Evolutionary conservation across 2,888 invertebrate genomes (phyloP).

Genomic region (Micoletzkya japonica): DNA sequence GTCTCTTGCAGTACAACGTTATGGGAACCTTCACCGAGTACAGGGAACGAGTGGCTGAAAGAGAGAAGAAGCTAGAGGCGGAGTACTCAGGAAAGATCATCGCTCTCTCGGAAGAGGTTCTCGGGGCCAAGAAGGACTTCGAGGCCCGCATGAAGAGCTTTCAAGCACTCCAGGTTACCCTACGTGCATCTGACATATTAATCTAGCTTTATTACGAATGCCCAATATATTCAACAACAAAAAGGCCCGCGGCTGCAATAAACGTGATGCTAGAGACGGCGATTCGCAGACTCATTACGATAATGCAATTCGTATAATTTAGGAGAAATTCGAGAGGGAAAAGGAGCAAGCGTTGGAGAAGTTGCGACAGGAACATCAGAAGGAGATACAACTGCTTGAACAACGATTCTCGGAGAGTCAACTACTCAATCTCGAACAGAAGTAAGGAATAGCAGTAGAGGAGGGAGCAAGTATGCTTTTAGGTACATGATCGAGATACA

Average conservation of each 20-base stretch:
- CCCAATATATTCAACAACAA: no score
- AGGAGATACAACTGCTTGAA: constrained; percentile 62
- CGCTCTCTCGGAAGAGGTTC: constrained; percentile 66
- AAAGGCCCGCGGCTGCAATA: no score
- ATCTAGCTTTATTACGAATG: no score
- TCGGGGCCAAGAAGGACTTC: constrained; percentile 66
- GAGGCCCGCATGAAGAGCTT: constrained; percentile 67
- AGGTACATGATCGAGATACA: constrained; percentile 64
- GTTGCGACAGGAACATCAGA: constrained; percentile 63
- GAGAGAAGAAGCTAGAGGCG: constrained; percentile 63
- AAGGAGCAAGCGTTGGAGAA: constrained; percentile 63
- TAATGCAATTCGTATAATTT: no score
- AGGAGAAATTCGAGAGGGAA: constrained; percentile 63
- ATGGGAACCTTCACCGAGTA: constrained; percentile 64
- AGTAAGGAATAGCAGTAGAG: constrained; percentile 41
- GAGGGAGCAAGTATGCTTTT: constrained; percentile 6
- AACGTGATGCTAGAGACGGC: no score
- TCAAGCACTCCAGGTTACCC: constrained; percentile 63
- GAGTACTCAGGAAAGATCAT: constrained; percentile 65
- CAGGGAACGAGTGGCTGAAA: constrained; percentile 60
- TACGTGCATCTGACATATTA: neutral
- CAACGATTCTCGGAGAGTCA: constrained; percentile 61
- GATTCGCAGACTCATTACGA: no score
- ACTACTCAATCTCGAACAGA: constrained; percentile 63
- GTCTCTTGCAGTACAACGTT: constrained; percentile 50